Base-by-base conservation (phyloP, 2,113 vertebrate species). In the Microcebus tavaratra region DNA sequence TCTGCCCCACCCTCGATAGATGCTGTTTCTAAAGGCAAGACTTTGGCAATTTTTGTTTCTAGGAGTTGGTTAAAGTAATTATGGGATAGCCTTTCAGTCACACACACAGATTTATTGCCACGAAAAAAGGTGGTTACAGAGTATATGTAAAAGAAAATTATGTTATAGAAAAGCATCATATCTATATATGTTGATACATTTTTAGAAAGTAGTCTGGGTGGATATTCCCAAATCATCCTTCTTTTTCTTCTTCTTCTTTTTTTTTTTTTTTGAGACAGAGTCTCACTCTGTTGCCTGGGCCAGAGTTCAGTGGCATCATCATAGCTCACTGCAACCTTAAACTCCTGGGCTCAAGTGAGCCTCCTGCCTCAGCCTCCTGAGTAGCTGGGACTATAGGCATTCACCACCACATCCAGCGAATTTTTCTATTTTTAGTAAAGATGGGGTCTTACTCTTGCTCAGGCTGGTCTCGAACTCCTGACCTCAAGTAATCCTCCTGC, bases 351-450 rank as follows among this genome's bases (percentile, higher is more conserved):
- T 53, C 53, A 53, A 1, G 53, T 0, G 1, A 53, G 1, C 53
- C 53, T 53, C 53, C 53, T 53, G 53, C 53, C 53, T 17, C 53
- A 53, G 53, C 15, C 53, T 53, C 53, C 53, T 15, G 1, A 15
- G 15, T 53, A 53, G 15, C 53, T 53, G 53, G 15, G 53, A 53
- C 53, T 53, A 53, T 1, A 17, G 53, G 53, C 15, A 15, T 15
- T 4, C 15, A 1, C 14, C 15, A 53, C 15, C 53, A 17, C 1
- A 1, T 4, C 53, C 0, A 4, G 53, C 53, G 17, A 53, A 42
- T 42, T 6, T 42, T 42, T 42, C 42, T 42, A 42, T 42, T 42
- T 53, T 1, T 53, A 53, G 53, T 53, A 53, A 4, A 53, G 53
- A 17, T 5, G 1, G 15, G 4, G 4, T 53, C 15, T 53, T 4